Conservation (phyloP, 2,797 vertebrate genomes). For the Picus viridis region DNA sequence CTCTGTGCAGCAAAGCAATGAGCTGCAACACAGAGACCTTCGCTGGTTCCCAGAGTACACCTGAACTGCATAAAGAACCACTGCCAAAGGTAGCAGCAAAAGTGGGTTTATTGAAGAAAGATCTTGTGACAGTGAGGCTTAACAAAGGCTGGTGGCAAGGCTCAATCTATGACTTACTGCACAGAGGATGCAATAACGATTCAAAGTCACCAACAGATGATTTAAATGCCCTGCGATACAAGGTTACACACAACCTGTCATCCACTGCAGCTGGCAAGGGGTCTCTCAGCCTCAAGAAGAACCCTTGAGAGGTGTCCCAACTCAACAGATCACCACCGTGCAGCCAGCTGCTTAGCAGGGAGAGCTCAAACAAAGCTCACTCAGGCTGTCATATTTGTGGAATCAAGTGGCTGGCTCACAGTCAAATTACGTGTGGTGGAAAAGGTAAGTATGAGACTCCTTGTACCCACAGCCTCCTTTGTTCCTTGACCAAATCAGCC, state of each 20-base stretch:
- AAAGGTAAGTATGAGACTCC: constrained; percentile 16
- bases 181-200: neutral
- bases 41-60: neutral
- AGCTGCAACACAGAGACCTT: neutral
- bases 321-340: neutral
- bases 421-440: neutral
- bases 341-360: neutral
- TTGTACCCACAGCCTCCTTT: constrained; percentile 33
- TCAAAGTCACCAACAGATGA: neutral
- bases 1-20: neutral
- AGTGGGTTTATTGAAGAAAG: neutral
- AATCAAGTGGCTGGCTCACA: neutral
- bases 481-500: constrained; percentile 2
- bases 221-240: neutral
- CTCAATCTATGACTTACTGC: neutral
- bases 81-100: neutral
- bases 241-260: neutral
- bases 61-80: neutral
- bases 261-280: no score
- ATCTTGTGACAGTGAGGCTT: neutral
- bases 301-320: neutral
- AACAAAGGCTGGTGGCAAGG: neutral
- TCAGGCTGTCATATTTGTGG: neutral
- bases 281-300: no score
- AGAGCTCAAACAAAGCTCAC: neutral